Evolutionary conservation across 2,113 vertebrate species (phyloP), one percentile per base, ranked within the genome.

Genomic region (Plecturocebus donacophilus): DNA sequence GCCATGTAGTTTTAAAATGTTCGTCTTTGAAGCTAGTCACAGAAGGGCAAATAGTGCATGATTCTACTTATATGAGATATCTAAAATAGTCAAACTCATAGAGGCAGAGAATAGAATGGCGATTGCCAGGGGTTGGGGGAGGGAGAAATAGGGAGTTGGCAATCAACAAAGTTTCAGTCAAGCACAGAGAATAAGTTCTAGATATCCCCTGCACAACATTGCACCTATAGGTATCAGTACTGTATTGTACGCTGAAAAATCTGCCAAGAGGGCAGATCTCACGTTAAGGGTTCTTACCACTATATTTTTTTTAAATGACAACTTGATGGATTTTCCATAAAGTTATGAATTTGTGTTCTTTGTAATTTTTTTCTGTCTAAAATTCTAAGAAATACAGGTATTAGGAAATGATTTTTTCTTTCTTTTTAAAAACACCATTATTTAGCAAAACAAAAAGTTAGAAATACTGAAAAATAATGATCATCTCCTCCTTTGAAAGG

Each of bases 381-480:
- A 91, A 88, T 73, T 87, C 47, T 81, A 94, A 61, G 54, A 93
- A 80, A 71, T 77, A 56, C 42, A 90, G 27, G 45, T 93, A 56
- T 58, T 68, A 35, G 75, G 52, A 23, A n/a, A 54, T 87, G 49
- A 93, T 52, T 93, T 95, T 91, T 47, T 75, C 52, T 80, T 75
- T 70, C 20, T 86, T 95, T 90, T 13, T 8, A 17, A 1, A 80
- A 87, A 66, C 40, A 79, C 47, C 38, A 77, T 56, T 94, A 91
- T 32, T 87, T 91, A 95, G 49, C 42, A 87, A 94, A 94, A 82
- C 82, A 54, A 95, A 89, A 90, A 92, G 23, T 77, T 91, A 92
- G 13, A 94, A 92, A 90, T 79, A 11, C 27, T 73, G 49, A 9
- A 17, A 5, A 9, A 52, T 49, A 90, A 58, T 8, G 0, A 64